Conservation (phyloP, 2,797 vertebrate genomes). For the Acanthiza pusilla region DNA sequence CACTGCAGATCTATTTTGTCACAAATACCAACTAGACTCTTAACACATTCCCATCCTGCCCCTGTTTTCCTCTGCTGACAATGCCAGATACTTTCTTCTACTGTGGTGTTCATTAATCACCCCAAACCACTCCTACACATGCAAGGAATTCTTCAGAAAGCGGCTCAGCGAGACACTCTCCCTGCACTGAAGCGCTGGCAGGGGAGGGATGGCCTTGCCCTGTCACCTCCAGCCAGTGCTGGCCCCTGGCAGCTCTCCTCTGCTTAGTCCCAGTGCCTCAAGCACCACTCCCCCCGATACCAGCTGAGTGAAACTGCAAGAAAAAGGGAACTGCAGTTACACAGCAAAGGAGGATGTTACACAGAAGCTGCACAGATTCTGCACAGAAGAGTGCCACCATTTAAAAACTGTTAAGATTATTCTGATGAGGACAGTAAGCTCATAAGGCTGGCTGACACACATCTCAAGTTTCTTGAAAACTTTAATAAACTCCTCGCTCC, state of each 20-base stretch:
- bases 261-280: rapidly evolving
- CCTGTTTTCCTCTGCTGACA: neutral
- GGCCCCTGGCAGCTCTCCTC: neutral
- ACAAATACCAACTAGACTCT: neutral
- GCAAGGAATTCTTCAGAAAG: neutral
- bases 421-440: neutral
- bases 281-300: neutral
- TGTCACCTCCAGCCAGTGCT: neutral
- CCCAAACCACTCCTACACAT: neutral
- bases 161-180: neutral
- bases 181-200: neutral
- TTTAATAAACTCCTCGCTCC: neutral
- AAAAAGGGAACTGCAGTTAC: neutral
- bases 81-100: neutral
- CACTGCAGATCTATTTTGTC: neutral
- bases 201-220: neutral
- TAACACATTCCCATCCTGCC: neutral
- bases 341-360: neutral
- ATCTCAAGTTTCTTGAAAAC: neutral
- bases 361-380: neutral
- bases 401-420: neutral
- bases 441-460: neutral
- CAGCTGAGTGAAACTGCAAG: neutral
- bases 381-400: neutral
- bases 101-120: neutral